Evolutionary conservation across 1,140 invertebrate species (phyloP).

Genomic region (Sitobion miscanthi): DNA sequence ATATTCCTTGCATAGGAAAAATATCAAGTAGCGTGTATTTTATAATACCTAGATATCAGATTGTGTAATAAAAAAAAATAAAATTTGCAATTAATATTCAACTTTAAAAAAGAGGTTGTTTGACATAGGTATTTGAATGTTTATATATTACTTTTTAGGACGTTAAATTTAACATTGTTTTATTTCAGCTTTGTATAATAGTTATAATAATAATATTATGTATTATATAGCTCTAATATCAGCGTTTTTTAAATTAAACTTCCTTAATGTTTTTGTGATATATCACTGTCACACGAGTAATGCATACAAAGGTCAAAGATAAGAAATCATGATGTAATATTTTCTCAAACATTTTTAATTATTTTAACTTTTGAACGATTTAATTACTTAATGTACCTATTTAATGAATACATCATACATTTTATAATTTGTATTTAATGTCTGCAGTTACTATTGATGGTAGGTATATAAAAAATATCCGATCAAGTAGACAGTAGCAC

Average conservation of each 20-base stretch:
- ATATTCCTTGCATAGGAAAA: too few species aligned
- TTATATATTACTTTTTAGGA: neutral
- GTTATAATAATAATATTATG: too few species aligned
- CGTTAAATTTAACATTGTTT: neutral
- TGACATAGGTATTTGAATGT: neutral
- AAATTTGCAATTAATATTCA: neutral
- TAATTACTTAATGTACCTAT: conserved; percentile 11
- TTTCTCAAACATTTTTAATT: neutral
- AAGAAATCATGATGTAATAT: neutral
- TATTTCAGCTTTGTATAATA: neutral
- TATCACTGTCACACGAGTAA: neutral
- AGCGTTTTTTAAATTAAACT: neutral
- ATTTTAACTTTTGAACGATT: neutral
- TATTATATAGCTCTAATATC: neutral
- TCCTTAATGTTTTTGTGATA: neutral
- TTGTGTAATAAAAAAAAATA: neutral
- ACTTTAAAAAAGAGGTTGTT: neutral
- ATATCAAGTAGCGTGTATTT: too few species aligned
- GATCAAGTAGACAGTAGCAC: neutral
- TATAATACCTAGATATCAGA: neutral
- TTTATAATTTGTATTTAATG: neutral
- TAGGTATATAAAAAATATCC: neutral
- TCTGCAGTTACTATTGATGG: neutral
- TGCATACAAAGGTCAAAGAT: neutral
- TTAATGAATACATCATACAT: neutral